Evolutionary conservation across 2,113 vertebrate genomes (phyloP), one percentile per base, ranked within the genome.

Genomic region (Megaptera novaeangliae): DNA sequence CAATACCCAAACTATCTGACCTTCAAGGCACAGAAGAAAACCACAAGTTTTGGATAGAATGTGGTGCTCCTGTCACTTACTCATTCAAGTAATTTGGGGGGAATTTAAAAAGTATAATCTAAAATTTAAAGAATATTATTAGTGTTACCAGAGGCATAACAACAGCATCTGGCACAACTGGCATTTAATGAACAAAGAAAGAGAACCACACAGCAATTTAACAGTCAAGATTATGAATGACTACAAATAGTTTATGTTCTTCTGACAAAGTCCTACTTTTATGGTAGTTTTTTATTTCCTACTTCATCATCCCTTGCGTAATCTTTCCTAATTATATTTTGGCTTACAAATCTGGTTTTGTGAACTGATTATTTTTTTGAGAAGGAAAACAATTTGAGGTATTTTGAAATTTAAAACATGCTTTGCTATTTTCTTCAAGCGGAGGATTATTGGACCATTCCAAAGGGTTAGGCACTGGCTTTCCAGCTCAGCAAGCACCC

Each of bases 321-420:
- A 68, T 96, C 71, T 85, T 96, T 96, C 34, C 80, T 97, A 95
- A 95, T 86, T 94, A 80, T 57, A 95, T 74, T 92, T 87, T 98
- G 82, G 77, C 86, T 95, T 83, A 84, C 11, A 95, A 92, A 93
- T 95, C 49, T 90, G 96, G 59, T 87, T 96, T 94, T 95, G 68
- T 91, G 95, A 95, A 81, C 36, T 87, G 89, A 77, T 84, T 95
- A 96, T 85, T 95, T 95, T 49, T 87, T 46, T 88, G 46, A 96
- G 46, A 81, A 68, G 55, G 92, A 92, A 97, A 97, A 95, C 86
- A 92, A 96, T 89, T 81, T 68, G 81, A 90, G 10, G 39, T 64
- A 94, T 90, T 96, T 36, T 95, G 20, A 94, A 95, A 97, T 96
- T 81, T 96, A 88, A 95, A 96, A 72, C 61, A 95, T 31, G 63